phyloP scores from a whole-genome alignment of 1,140 invertebrate species.

The Tetragnatha versicolor region DNA sequence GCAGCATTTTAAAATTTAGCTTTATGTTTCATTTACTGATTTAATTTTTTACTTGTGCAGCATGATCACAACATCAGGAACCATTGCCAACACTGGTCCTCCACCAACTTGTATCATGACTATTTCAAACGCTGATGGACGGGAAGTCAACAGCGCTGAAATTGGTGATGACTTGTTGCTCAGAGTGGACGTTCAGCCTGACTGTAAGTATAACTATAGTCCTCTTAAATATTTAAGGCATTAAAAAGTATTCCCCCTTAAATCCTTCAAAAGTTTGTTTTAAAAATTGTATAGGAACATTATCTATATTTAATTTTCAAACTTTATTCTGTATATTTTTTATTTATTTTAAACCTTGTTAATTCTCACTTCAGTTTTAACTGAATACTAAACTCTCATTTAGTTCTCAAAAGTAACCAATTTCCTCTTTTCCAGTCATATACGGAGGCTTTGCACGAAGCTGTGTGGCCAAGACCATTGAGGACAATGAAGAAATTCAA shows the following conservation, averaged over 20 bases:
- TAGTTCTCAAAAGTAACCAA: no score
- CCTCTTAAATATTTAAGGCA: no score
- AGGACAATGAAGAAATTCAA: constrained; percentile 85
- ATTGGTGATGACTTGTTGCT: constrained; percentile 90
- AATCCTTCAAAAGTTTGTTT: no score
- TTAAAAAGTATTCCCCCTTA: no score
- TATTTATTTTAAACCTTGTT: not conserved
- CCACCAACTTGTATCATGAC: constrained; percentile 91
- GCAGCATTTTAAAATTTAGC: no score
- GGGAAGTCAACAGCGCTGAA: constrained; percentile 88
- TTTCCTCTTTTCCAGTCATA: constrained; percentile 74
- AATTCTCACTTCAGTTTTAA: not conserved
- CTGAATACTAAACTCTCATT: not conserved
- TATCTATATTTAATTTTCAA: not conserved
- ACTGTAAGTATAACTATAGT: constrained; percentile 73
- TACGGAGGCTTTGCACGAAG: constrained; percentile 93
- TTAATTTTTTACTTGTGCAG: constrained; percentile 61
- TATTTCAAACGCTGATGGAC: constrained; percentile 85
- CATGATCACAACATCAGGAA: constrained; percentile 92
- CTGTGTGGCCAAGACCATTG: constrained; percentile 89
- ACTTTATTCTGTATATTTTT: not conserved
- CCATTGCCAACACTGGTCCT: constrained; percentile 92
- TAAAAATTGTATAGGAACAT: not conserved
- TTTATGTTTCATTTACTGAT: not conserved
- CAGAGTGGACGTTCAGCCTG: constrained; percentile 91